phyloP scores from a whole-genome alignment of 2,113 vertebrate species.

The Oplegnathus fasciatus region DNA sequence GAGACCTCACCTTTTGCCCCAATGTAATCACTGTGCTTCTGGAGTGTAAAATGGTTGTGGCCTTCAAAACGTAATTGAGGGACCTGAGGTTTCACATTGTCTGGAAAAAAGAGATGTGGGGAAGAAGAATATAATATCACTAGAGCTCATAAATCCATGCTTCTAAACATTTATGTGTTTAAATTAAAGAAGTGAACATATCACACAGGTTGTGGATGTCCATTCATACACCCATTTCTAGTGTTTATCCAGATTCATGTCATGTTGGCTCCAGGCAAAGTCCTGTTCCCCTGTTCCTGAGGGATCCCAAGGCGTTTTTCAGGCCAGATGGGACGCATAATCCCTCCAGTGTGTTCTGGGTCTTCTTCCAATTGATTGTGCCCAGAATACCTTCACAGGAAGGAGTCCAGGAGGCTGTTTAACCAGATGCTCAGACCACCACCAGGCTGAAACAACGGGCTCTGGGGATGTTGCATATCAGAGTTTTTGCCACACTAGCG shows the following conservation, averaged over 20 bases:
- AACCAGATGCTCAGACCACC: background rate
- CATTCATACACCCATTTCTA: background rate
- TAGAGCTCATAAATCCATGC: background rate
- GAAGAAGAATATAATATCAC: background rate
- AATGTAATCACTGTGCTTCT: conserved; percentile 43
- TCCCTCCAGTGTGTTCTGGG: background rate
- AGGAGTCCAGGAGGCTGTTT: background rate
- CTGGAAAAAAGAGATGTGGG: background rate
- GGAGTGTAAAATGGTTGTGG: conserved; percentile 53
- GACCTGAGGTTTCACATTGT: conserved; percentile 8
- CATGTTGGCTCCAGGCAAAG: background rate
- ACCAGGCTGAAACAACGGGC: background rate
- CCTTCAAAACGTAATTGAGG: conserved; percentile 44
- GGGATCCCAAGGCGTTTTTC: background rate
- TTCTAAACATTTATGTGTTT: background rate
- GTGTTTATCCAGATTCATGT: background rate
- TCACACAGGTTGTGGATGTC: background rate
- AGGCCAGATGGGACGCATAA: background rate
- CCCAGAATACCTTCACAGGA: background rate
- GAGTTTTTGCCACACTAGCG: background rate
- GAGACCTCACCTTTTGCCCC: conserved; percentile 46
- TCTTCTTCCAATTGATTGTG: background rate
- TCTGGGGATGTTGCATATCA: background rate
- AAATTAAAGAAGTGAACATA: background rate
- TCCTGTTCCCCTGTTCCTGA: background rate